Percentiles rank a stretch among this genome's conserved stretches.
Conservation (phyloP, 2,113 vertebrate species). For the Antennarius striatus region DNA sequence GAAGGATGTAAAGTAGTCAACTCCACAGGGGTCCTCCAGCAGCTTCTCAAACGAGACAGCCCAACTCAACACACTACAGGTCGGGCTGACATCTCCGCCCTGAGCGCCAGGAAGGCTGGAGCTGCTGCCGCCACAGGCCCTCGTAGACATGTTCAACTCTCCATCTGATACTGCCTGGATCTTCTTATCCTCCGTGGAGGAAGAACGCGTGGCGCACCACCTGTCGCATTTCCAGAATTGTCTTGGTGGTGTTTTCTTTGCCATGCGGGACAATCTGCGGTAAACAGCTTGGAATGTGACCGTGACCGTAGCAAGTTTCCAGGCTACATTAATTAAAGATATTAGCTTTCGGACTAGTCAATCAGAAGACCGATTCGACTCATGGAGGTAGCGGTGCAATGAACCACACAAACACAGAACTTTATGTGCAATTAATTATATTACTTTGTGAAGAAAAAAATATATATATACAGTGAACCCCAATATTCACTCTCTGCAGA, state of each 20-base stretch:
- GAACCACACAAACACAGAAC: too few species aligned
- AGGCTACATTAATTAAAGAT: too few species aligned
- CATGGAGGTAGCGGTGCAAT: too few species aligned
- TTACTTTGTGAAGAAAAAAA: too few species aligned
- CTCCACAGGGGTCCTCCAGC: constrained; percentile 87
- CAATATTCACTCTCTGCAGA: too few species aligned
- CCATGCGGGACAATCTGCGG: constrained; percentile 38
- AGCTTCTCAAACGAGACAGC: constrained; percentile 93
- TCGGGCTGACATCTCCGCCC: constrained; percentile 62
- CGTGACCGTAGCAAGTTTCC: too few species aligned
- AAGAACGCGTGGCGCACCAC: background rate
- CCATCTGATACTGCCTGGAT: too few species aligned
- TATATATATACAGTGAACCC: too few species aligned
- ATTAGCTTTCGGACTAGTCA: too few species aligned
- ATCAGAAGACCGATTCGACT: too few species aligned
- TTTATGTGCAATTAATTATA: too few species aligned
- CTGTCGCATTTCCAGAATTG: constrained; percentile 40
- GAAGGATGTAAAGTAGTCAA: constrained; percentile 92
- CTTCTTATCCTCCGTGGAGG: constrained; percentile 10
- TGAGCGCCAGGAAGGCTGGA: constrained; percentile 83
- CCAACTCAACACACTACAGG: constrained; percentile 90
- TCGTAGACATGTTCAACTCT: constrained; percentile 78
- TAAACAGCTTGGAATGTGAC: constrained; percentile 35
- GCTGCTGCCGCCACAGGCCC: constrained; percentile 81
- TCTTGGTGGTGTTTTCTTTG: constrained; percentile 29